Conservation (phyloP, 2,113 vertebrate genomes). For the Corvus cornix region DNA sequence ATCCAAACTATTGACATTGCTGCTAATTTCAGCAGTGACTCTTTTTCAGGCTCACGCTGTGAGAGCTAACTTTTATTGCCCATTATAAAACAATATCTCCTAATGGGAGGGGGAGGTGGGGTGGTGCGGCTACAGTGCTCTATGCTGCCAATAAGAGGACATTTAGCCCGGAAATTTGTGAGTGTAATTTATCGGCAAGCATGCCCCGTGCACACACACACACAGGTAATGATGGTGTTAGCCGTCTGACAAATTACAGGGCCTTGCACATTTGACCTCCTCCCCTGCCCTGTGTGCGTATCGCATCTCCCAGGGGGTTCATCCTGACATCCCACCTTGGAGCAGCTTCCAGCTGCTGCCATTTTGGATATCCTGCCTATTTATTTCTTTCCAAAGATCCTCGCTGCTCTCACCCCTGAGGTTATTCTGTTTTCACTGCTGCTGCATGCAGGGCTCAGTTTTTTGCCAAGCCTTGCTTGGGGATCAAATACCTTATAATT, state of each 20-base stretch:
- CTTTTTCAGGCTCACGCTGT: not conserved
- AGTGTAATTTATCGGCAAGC: constrained; percentile 35
- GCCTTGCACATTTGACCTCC: constrained; percentile 46
- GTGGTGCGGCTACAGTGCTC: not conserved
- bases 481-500: not conserved
- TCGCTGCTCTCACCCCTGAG: not conserved
- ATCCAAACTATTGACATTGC: not conserved
- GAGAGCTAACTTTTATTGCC: constrained; percentile 8
- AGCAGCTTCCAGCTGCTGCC: constrained; percentile 55
- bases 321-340: constrained; percentile 9
- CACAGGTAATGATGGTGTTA: constrained; percentile 60
- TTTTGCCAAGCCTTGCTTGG: not conserved
- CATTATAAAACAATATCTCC: constrained; percentile 22
- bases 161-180: constrained; percentile 28
- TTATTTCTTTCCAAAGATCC: constrained; percentile 34
- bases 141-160: not conserved
- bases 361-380: constrained; percentile 38
- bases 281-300: constrained; percentile 47
- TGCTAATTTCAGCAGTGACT: constrained; percentile 32
- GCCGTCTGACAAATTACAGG: constrained; percentile 48
- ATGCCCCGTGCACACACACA: not conserved
- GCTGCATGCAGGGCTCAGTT: not conserved
- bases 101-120: not conserved
- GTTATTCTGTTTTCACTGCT: not conserved
- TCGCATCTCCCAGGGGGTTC: constrained; percentile 39